Base-by-base conservation (phyloP, 2,113 vertebrate genomes). In the Colinus virginianus region DNA sequence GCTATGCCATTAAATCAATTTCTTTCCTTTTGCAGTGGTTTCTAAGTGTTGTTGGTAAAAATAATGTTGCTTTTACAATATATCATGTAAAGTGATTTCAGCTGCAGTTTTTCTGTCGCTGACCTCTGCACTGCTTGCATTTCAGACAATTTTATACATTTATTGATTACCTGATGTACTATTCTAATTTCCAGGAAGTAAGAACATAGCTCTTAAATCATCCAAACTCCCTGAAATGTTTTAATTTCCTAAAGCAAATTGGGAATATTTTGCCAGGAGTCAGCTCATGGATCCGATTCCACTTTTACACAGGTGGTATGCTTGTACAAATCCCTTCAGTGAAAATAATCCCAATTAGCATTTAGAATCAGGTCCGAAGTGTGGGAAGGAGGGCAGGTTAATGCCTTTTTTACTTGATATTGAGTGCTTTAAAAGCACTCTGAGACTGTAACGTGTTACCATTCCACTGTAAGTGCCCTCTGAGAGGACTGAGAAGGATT, bases 211-310 rank as follows among this genome's bases (percentile, higher is more conserved):
- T 81, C 69, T 74, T 93, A 96, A 95, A 95, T 94, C 92, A 96
- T 67, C 61, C 38, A 82, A 56, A 66, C 42, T 84, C 85, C 58
- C 84, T 93, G 75, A 95, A 87, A 94, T 86, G 55, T 90, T 96
- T 96, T 90, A 90, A 93, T 97, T 95, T 95, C 64, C 86, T 92
- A 93, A 90, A 93, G 94, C 84, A 94, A 96, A 95, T 72, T 95
- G 23, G 66, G 62, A n/a, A 56, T 66, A 64, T 94, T 95, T 95
- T 95, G 85, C 93, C 94, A 95, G 85, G 87, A 93, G 92, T 75
- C 61, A 51, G 83, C 89, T 53, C 66, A 61, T 80, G 56, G 87
- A 75, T 66, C 67, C 53, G 46, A 83, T 85, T 94, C 71, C 66
- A 80, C 72, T 94, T 80, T 78, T 62, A 64, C 48, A 53, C 5